Base-by-base conservation (phyloP, 2,113 vertebrate species). In the Oceanites oceanicus region DNA sequence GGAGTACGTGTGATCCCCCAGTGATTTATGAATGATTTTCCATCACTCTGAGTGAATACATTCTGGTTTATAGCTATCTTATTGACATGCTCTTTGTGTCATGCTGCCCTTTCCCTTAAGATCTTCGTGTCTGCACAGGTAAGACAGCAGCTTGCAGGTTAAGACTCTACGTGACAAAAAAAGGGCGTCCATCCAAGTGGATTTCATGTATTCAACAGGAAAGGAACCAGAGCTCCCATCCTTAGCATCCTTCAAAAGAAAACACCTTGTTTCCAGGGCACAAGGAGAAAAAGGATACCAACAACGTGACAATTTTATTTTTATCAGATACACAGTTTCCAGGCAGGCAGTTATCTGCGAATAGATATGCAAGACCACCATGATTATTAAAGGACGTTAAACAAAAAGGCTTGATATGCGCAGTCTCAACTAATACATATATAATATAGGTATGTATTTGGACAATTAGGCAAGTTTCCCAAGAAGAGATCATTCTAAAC, bases 21-120 rank as follows among this genome's bases (percentile, higher is more conserved):
- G 49, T 32, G 80, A 73, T 66, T 66, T 63, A 66, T 42, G 58
- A 92, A 81, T 21, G 77, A 81, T 82, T 96, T 92, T 92, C 92
- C 82, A 92, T 66, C 68, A 53, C 34, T 47, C 52, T 17, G 38
- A 53, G 62, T 42, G 70, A 68, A 63, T 56, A 70, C 26, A 76
- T 90, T 67, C 74, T 78, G 59, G 18, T 90, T 96, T 82, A 86
- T 6, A 75, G 61, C 53, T 56, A 36, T 6, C 32, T n/a, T 36
- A 80, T 7, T 36, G 59, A 63, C 44, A 49, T 9, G 34, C 13
- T 91, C 25, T 38, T 18, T 61, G 34, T 15, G n/a, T 26, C 47
- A 8, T 7, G 11, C 40, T 91, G 76, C 38, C 19, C n/a, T 9
- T 75, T 68, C 67, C 55, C 34, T 84, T 17, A 26, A 79, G 36